Percentiles rank a stretch among this genome's conserved stretches.
Evolutionary conservation across 2,113 vertebrate genomes (phyloP).

Genomic region (Syrrhaptes paradoxus): DNA sequence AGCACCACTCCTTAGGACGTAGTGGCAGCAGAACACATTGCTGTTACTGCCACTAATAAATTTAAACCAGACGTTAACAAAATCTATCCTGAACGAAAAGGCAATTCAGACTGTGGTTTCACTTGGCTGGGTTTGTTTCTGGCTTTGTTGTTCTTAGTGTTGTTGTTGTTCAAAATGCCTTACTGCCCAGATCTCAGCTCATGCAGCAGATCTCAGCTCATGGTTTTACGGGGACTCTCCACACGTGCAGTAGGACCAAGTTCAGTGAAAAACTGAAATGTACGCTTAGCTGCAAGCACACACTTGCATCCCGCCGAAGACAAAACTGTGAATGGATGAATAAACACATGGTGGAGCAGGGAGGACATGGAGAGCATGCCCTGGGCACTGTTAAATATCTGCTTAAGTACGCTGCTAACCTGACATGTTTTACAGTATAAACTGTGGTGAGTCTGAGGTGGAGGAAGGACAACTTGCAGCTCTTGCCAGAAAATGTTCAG

Average conservation of each 20-base stretch:
- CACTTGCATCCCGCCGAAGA: neutral
- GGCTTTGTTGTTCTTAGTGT: neutral
- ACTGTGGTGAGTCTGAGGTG: neutral
- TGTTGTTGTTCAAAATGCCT: neutral
- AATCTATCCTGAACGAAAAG: neutral
- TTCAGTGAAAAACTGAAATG: neutral
- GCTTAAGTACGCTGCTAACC: neutral
- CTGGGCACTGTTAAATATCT: neutral
- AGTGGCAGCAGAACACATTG: neutral
- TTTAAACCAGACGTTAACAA: neutral
- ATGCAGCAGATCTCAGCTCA: neutral
- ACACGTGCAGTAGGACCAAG: rapidly evolving
- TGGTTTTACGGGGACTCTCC: neutral
- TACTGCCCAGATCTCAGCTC: neutral
- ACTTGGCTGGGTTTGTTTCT: neutral
- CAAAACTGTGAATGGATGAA: neutral
- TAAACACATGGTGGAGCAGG: no score
- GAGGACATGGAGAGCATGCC: neutral
- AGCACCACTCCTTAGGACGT: no score
- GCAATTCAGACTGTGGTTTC: neutral
- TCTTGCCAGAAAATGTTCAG: neutral
- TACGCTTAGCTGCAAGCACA: neutral
- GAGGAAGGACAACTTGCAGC: neutral
- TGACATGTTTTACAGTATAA: neutral
- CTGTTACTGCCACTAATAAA: neutral